A percentile compares a stretch with the other conserved stretches of the same genome.
These are phyloP conservation scores for Anoura caudifer DNA, from an alignment of 2,113 vertebrate genomes.

Conservation along the genomic window DNA sequence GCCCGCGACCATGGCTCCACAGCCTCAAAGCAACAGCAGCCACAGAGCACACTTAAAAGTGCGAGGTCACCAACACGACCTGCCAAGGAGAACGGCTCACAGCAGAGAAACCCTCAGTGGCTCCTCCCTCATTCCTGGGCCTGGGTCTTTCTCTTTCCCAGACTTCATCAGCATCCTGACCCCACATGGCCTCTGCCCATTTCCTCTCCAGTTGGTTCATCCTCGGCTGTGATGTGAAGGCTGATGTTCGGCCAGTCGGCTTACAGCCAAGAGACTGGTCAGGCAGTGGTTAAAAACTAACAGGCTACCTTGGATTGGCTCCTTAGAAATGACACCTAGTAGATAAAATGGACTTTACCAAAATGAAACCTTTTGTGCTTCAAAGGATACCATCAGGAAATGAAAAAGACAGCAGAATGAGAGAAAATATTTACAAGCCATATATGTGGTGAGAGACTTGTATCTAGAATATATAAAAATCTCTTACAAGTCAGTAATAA, in stretches of 20 bases:
- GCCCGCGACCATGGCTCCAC: neutral
- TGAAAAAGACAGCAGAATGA: neutral
- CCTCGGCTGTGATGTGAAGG: neutral
- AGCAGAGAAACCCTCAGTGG: too few relatives aligned
- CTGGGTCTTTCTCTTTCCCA: neutral
- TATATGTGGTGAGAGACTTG: neutral
- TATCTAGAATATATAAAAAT: neutral
- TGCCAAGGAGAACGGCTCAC: too few relatives aligned
- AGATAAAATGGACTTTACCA: neutral
- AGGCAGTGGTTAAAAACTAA: neutral
- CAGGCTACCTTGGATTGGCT: neutral
- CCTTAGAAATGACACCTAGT: neutral
- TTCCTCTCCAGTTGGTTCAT: neutral
- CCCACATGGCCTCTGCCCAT: neutral
- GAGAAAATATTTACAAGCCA: neutral
- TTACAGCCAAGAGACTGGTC: neutral
- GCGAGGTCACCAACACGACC: neutral
- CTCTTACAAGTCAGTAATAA: neutral
- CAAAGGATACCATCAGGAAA: neutral
- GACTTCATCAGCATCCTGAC: neutral
- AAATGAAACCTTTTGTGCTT: neutral
- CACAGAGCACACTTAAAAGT: fast-evolving
- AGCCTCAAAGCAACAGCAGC: neutral
- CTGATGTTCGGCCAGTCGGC: fast-evolving
- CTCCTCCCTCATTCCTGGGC: neutral